phyloP scores from a whole-genome alignment of 2,888 invertebrate genomes.

The Caenorhabditis plicata region DNA sequence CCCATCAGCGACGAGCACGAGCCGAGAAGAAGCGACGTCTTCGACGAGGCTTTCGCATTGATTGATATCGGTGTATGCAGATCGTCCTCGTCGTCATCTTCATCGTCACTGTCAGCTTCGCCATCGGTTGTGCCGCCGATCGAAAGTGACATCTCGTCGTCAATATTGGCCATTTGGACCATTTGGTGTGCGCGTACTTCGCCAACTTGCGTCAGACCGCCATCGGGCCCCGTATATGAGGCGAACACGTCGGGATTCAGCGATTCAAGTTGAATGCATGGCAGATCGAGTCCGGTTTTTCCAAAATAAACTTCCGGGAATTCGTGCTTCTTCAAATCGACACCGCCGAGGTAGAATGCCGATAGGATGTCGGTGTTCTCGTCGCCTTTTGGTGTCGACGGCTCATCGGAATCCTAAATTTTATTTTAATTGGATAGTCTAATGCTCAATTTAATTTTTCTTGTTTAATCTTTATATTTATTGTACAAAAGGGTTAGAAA shows the following conservation, averaged over 20 bases:
- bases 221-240: constrained; percentile 81
- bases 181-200: constrained; percentile 53
- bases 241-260: constrained; percentile 67
- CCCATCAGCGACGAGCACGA: constrained; percentile 49
- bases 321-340: constrained; percentile 35
- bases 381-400: constrained; percentile 36
- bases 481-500: too few species aligned
- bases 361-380: constrained; percentile 17
- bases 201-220: constrained; percentile 74
- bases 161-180: constrained; percentile 61
- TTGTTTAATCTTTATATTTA: too few species aligned
- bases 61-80: constrained; percentile 31
- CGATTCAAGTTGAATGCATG: constrained; percentile 39
- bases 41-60: constrained; percentile 18
- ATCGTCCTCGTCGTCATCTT: constrained; percentile 49
- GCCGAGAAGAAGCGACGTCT: constrained; percentile 37
- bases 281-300: constrained; percentile 50
- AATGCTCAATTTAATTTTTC: too few species aligned
- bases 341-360: constrained; percentile 31
- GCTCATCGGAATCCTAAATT: constrained; percentile 21
- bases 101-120: constrained; percentile 45
- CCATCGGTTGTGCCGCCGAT: constrained; percentile 49
- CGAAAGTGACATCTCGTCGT: constrained; percentile 60
- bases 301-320: constrained; percentile 52
- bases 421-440: background rate